phyloP scores from a whole-genome alignment of 1,140 invertebrate genomes.

The Megalopta genalis region DNA sequence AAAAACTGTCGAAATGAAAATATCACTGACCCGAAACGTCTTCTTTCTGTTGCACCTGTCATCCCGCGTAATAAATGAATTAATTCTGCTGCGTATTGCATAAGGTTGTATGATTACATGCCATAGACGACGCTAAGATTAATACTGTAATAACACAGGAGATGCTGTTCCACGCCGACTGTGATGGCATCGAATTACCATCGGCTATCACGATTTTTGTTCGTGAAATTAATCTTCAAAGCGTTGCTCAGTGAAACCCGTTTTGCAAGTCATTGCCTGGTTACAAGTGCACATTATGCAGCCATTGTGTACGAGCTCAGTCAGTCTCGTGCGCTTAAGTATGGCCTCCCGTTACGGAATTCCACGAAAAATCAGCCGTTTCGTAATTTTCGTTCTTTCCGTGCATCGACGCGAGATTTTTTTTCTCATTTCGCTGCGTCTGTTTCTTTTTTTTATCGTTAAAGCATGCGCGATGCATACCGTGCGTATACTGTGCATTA shows the following conservation, averaged over 20 bases:
- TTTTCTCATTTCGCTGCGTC: background rate
- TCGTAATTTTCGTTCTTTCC: background rate
- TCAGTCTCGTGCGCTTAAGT: background rate
- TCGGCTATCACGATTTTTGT: background rate
- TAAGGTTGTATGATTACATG: background rate
- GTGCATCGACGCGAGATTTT: background rate
- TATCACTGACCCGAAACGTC: background rate
- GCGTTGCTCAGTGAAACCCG: background rate
- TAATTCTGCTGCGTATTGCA: background rate
- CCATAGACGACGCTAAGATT: background rate
- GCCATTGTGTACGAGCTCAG: background rate
- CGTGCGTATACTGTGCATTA: too few relatives aligned
- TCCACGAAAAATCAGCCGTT: background rate
- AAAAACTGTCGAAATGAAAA: background rate
- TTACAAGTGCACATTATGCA: conserved; percentile 10
- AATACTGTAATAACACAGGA: background rate
- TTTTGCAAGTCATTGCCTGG: conserved; percentile 10
- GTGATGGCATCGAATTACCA: conserved; percentile 9
- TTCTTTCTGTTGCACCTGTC: background rate
- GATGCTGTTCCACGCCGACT: background rate
- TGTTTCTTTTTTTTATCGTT: too few relatives aligned
- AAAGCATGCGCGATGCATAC: too few relatives aligned
- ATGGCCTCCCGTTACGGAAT: background rate
- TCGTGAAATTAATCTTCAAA: conserved; percentile 17
- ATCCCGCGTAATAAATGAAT: background rate